A percentile compares a stretch with the other conserved stretches of the same genome.
Evolutionary conservation across 1,140 invertebrate species (phyloP).

Genomic region (Bombus turneri): DNA sequence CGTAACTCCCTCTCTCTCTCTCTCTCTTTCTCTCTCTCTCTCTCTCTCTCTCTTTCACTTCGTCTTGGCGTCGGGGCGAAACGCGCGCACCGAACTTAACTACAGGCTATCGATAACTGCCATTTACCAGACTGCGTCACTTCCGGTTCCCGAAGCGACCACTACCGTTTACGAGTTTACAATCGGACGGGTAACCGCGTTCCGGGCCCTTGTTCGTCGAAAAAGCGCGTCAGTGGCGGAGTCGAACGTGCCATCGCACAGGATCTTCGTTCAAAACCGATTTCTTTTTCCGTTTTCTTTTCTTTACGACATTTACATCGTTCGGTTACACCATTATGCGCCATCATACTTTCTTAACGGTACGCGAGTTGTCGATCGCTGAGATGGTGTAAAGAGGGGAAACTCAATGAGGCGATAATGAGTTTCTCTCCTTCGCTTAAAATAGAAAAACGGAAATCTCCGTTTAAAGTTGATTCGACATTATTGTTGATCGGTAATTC

Average conservation of each 20-base stretch:
- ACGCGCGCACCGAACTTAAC: slow-evolving; percentile 61
- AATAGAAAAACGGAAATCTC: not conserved
- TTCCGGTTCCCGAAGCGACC: slow-evolving; percentile 75
- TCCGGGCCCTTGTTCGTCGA: not conserved
- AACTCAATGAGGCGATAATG: too few species aligned
- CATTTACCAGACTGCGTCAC: slow-evolving; percentile 75
- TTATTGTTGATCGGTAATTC: not conserved
- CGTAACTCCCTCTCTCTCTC: too few species aligned
- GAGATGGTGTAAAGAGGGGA: too few species aligned
- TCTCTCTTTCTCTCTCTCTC: too few species aligned
- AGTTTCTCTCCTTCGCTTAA: too few species aligned
- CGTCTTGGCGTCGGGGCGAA: slow-evolving; percentile 17
- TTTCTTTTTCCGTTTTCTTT: too few species aligned
- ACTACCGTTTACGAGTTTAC: slow-evolving; percentile 76
- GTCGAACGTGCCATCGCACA: not conserved
- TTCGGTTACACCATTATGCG: too few species aligned
- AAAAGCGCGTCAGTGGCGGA: not conserved
- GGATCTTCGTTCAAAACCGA: too few species aligned
- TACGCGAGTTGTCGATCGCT: too few species aligned
- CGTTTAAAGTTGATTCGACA: not conserved
- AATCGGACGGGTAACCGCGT: slow-evolving; percentile 50
- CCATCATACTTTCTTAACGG: too few species aligned
- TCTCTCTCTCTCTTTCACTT: not conserved
- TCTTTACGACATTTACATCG: too few species aligned
- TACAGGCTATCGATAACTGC: slow-evolving; percentile 76